Conservation (phyloP, 2,797 vertebrate species). For the Ctenopoma kingsleyae region DNA sequence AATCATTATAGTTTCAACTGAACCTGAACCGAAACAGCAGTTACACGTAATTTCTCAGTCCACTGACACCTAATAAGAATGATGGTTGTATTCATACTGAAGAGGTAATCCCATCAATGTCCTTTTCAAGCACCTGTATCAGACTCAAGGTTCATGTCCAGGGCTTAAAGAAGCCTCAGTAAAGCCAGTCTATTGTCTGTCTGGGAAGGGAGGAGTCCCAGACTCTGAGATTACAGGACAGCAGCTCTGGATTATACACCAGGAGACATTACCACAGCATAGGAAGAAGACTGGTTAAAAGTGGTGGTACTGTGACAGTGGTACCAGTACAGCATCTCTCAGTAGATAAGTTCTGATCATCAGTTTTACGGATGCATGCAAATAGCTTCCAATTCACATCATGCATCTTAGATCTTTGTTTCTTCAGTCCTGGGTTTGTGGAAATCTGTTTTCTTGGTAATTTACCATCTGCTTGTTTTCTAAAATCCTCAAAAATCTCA, state of each 20-base stretch:
- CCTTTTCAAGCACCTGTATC: slow-evolving; percentile 33
- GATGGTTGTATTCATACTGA: slow-evolving; percentile 8
- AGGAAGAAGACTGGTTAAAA: slow-evolving; percentile 20
- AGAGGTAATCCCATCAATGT: slow-evolving; percentile 62
- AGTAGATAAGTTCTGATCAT: not conserved
- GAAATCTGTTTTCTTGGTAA: not conserved
- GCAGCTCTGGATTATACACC: slow-evolving; percentile 50
- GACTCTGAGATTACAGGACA: slow-evolving; percentile 58
- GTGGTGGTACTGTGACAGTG: not conserved
- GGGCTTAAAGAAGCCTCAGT: slow-evolving; percentile 49
- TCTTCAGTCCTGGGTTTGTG: slow-evolving; percentile 6
- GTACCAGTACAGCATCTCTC: slow-evolving; percentile 20
- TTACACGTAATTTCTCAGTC: not conserved
- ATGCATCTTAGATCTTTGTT: slow-evolving; percentile 11
- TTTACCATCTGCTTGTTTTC: not conserved
- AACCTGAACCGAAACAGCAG: not conserved
- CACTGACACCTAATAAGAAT: slow-evolving; percentile 9
- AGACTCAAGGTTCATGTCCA: slow-evolving; percentile 31
- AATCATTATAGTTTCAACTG: not conserved
- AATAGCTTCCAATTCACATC: slow-evolving; percentile 12
- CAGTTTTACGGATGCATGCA: slow-evolving; percentile 9
- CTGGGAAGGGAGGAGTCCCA: slow-evolving; percentile 67
- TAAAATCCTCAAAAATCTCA: slow-evolving; percentile 16
- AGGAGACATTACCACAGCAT: slow-evolving; percentile 28
- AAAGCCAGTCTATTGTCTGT: slow-evolving; percentile 56